A percentile compares a stretch with the other conserved stretches of the same genome.
phyloP scores from a whole-genome alignment of 2,888 invertebrate genomes.

The Cyaniris semiargus region DNA sequence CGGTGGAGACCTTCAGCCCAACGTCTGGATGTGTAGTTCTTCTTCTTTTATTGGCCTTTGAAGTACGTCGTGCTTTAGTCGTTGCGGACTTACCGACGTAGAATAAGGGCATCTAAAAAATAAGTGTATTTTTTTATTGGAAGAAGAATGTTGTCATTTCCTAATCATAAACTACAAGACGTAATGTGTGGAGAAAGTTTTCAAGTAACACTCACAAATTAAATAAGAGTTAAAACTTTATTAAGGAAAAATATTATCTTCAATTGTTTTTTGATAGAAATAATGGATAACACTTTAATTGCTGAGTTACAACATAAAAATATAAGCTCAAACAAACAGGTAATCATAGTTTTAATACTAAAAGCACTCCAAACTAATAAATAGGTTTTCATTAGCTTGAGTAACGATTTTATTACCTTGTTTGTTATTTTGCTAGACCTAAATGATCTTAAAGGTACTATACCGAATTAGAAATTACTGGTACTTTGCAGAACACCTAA shows the following conservation, averaged over 20 bases:
- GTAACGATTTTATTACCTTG: neutral
- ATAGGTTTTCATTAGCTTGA: neutral
- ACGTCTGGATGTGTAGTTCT: neutral
- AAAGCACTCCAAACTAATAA: neutral
- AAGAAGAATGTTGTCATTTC: too few relatives aligned
- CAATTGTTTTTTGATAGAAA: too few relatives aligned
- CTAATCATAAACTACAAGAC: too few relatives aligned
- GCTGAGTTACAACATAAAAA: neutral
- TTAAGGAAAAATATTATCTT: too few relatives aligned
- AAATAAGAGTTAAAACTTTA: too few relatives aligned
- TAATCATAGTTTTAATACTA: neutral
- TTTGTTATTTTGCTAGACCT: neutral
- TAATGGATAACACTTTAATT: neutral
- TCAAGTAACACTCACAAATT: too few relatives aligned
- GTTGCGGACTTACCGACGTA: neutral
- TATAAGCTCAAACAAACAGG: neutral
- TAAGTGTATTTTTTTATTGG: too few relatives aligned
- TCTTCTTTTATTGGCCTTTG: neutral
- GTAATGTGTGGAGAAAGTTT: too few relatives aligned
- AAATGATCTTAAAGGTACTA: neutral
- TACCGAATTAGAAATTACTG: neutral
- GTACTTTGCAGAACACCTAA: neutral
- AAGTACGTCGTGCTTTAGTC: neutral
- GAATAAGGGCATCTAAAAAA: conserved; percentile 12
- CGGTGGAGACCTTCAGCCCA: neutral